Evolutionary conservation across 2,797 vertebrate genomes (phyloP), one percentile per base, ranked within the genome.

Genomic region (Pristis pectinata): DNA sequence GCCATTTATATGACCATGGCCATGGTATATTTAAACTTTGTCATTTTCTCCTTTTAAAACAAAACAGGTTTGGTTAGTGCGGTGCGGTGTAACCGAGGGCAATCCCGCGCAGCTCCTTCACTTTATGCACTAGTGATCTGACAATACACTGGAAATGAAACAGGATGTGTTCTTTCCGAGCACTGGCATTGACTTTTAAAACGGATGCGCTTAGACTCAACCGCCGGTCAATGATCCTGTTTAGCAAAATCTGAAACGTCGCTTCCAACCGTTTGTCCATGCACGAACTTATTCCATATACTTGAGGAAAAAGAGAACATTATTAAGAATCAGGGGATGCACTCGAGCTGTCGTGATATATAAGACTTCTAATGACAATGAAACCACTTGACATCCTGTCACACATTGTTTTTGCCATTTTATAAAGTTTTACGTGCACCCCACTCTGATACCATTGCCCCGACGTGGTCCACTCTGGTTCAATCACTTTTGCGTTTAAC

Each of bases 61-160:
- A 89, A n/a, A 56, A 22, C 92, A 94, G 92, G 44, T 76, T 94
- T 53, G 70, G 72, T 93, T 93, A 93, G 3, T 8, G 37, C 92
- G 6, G 13, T 2, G 24, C 94, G 94, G 95, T 94, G 91, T 95
- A 95, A 95, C 94, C 95, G 95, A 94, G 59, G 96, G 96, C 96
- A 97, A 96, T 95, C 96, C 96, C 96, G 95, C 95, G 93, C 95
- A 96, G 96, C 94, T 41, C 94, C 94, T 94, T 95, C 93, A 95
- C 96, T 76, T 96, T 97, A 97, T 98, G 97, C 97, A 98, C 97
- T 97, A 97, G 96, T 95, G 95, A 96, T 95, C 95, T 95, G 96
- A 94, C 92, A 76, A 76, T 74, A 94, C 92, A 97, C 96, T 97
- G 97, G 97, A 97, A 95, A 97, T 96, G 96, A 96, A 97, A 96